Evolutionary conservation across 2,888 invertebrate species (phyloP), one percentile per base, ranked within the genome.

Genomic region (Nymphalis urticae): DNA sequence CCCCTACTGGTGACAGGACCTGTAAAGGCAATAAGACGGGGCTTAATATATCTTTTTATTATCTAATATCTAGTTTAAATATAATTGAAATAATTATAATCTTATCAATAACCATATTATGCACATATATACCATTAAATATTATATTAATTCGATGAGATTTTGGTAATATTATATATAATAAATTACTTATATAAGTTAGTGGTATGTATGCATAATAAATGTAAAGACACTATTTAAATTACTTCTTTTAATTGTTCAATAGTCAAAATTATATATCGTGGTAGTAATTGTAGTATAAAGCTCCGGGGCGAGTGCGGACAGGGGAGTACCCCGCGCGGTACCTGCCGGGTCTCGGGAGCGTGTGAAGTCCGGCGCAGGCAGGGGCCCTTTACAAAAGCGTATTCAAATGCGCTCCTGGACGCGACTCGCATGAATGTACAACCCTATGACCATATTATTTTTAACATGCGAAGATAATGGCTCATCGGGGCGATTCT

Each of bases 371-470:
- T 92, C 92, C 92, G 86, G 89, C 83, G 82, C 87, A 80, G 81
- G 82, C 85, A 86, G 85, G 83, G 90, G 88, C 85, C 80, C 48
- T 75, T 68, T 78, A 88, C 86, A 90, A 90, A 83, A 79, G 76
- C 79, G 87, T 90, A 92, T 92, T 92, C 90, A 89, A 90, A 90
- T 90, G 82, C 90, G 86, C 91, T 88, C 91, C 86, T 92, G 92
- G 92, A 92, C 92, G 88, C 80, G 85, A 85, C 89, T 85, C 85
- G 87, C 88, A 87, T 90, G 88, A 92, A 91, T 91, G 88, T 89
- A 79, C 89, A 87, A 88, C 92, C 90, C 92, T 89, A 92, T 89
- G 90, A 90, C 91, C 91, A 87, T 90, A 92, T 92, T 92, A 92
- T 92, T 92, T 92, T 89, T 91, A 92, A 87, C 89, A 87, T 89